Percentiles rank a stretch among this genome's conserved stretches.
These are phyloP conservation scores for Sebastes cheni DNA, from an alignment of 2,797 vertebrate species.

Conservation along the genomic window DNA sequence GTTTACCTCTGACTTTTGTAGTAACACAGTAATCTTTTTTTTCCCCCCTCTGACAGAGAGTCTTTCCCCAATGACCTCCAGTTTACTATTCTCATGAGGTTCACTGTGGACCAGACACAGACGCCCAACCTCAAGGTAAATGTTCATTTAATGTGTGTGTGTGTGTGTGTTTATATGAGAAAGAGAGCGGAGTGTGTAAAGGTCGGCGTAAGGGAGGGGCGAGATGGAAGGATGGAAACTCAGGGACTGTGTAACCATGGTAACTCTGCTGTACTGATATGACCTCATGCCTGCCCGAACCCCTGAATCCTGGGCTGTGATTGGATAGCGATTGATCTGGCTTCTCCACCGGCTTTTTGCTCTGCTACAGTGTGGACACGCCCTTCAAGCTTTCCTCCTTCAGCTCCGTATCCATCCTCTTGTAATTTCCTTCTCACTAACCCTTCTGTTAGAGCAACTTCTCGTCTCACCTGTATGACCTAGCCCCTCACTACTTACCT, in stretches of 20 bases:
- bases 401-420: slow-evolving; percentile 13
- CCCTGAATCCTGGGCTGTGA: slow-evolving; percentile 63
- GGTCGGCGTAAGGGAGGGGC: not conserved
- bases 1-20: not conserved
- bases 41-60: slow-evolving; percentile 82
- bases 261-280: slow-evolving; percentile 42
- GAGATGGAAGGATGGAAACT: slow-evolving; percentile 10
- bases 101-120: slow-evolving; percentile 98
- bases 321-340: slow-evolving; percentile 41
- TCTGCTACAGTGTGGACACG: slow-evolving; percentile 23
- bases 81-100: slow-evolving; percentile 98
- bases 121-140: slow-evolving; percentile 97
- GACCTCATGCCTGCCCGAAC: slow-evolving; percentile 42
- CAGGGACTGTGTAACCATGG: slow-evolving; percentile 40
- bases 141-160: not conserved
- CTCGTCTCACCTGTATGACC: not conserved
- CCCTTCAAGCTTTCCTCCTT: slow-evolving; percentile 29
- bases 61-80: slow-evolving; percentile 97
- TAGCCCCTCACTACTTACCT: not conserved
- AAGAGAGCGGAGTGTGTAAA: not conserved
- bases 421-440: not conserved
- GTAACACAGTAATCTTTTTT: not conserved
- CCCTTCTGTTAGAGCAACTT: not conserved
- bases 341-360: slow-evolving; percentile 29
- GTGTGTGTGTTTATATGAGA: not conserved